Conservation (phyloP, 1,140 invertebrate genomes). For the Cecropterus lyciades region DNA sequence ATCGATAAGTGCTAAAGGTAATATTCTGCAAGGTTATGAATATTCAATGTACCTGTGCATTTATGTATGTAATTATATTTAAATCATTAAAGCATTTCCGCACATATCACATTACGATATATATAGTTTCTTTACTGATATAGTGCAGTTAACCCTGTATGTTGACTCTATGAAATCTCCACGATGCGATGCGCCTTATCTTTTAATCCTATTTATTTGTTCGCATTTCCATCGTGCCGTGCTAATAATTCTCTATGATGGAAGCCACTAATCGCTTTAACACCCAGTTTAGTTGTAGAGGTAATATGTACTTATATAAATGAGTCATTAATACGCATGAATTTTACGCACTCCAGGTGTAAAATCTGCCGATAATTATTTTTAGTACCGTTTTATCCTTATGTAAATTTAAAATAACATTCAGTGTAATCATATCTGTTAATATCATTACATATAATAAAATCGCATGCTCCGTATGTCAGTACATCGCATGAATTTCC, state of each 20-base stretch:
- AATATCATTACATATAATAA: no score
- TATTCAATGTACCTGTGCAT: not conserved
- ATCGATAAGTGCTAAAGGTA: no score
- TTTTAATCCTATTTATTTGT: slow-evolving; percentile 2
- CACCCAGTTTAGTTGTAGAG: not conserved
- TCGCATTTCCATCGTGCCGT: not conserved
- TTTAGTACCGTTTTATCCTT: no score
- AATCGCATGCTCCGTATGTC: no score
- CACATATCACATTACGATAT: not conserved
- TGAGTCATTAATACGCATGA: no score
- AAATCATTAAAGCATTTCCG: not conserved
- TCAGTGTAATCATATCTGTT: no score
- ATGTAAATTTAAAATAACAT: no score
- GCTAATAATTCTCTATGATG: not conserved
- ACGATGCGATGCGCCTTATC: not conserved
- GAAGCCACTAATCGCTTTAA: not conserved
- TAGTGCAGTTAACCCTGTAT: not conserved
- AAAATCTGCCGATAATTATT: no score
- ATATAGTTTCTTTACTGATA: not conserved
- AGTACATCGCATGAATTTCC: no score
- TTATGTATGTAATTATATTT: not conserved
- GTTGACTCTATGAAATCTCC: not conserved
- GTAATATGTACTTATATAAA: not conserved
- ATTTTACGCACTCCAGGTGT: no score
- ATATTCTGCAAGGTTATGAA: no score